Conservation (phyloP, 2,113 vertebrate genomes). For the Anoplopoma fimbria region DNA sequence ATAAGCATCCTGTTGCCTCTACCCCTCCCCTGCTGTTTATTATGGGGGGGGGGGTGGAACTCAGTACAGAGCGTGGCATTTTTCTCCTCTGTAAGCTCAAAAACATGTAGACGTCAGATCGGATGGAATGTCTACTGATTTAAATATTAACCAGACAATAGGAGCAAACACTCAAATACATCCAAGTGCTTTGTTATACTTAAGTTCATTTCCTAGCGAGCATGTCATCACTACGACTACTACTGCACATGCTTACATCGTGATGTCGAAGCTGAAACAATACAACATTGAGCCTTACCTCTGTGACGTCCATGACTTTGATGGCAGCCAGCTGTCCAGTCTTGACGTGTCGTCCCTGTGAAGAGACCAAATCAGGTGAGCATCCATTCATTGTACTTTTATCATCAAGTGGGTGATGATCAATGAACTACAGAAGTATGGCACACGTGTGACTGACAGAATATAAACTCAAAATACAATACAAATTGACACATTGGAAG, state of each 20-base stretch:
- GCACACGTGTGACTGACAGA: neutral
- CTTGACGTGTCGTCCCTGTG: slow-evolving; percentile 84
- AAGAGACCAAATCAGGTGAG: slow-evolving; percentile 39
- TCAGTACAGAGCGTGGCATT: slow-evolving; percentile 26
- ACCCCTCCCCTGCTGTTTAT: slow-evolving; percentile 43
- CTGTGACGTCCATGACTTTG: slow-evolving; percentile 86
- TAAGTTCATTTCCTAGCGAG: neutral
- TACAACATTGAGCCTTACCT: slow-evolving; percentile 60
- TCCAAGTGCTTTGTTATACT: neutral
- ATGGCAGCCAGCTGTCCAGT: slow-evolving; percentile 86
- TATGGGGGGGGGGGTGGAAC: slow-evolving; percentile 3
- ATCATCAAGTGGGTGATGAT: neutral
- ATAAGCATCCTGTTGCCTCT: slow-evolving; percentile 45
- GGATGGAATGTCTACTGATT: slow-evolving; percentile 50
- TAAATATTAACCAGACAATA: slow-evolving; percentile 85
- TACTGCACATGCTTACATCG: neutral
- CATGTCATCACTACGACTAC: neutral
- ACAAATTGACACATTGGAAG: neutral
- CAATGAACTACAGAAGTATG: neutral
- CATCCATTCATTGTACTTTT: neutral
- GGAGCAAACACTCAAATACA: slow-evolving; percentile 77
- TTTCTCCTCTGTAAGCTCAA: neutral
- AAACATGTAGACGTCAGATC: slow-evolving; percentile 22
- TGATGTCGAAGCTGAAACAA: slow-evolving; percentile 67
- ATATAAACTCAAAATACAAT: neutral